Evolutionary conservation across 2,797 vertebrate species (phyloP).

Genomic region (Oryzias sinensis): DNA sequence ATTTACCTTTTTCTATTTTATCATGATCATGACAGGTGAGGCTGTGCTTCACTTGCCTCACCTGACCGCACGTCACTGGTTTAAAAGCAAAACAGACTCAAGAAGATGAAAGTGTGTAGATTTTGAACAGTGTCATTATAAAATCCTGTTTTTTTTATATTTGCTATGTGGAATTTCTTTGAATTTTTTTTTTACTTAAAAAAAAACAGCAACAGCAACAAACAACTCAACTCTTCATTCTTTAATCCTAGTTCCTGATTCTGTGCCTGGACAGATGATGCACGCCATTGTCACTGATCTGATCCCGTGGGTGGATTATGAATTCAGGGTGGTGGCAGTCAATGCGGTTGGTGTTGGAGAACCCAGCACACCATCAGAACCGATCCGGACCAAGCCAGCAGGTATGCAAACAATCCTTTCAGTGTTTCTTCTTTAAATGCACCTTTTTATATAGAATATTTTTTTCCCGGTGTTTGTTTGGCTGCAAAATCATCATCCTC

Average conservation of each 20-base stretch:
- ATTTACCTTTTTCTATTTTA: no score
- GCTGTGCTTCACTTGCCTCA: no score
- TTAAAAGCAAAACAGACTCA: no score
- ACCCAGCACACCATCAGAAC: constrained; percentile 82
- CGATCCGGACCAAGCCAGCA: constrained; percentile 84
- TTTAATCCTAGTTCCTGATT: constrained; percentile 86
- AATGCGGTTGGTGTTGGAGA: constrained; percentile 86
- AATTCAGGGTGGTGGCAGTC: constrained; percentile 87
- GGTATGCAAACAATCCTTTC: constrained; percentile 68
- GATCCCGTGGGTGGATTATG: constrained; percentile 89
- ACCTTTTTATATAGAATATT: constrained; percentile 36
- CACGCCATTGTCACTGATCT: constrained; percentile 82
- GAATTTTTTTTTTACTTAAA: background rate
- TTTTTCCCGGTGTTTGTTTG: background rate
- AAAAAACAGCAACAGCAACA: background rate
- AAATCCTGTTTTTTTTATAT: no score
- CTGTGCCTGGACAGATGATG: constrained; percentile 83
- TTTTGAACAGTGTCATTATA: no score
- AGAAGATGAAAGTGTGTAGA: no score
- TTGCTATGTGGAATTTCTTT: no score
- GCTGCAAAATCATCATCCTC: no score
- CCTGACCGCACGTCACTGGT: no score
- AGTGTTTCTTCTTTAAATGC: constrained; percentile 28
- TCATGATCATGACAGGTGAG: no score
- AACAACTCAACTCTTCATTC: constrained; percentile 66